Evolutionary conservation across 2,888 invertebrate genomes (phyloP).

Genomic region (Stictocephala bisonia): DNA sequence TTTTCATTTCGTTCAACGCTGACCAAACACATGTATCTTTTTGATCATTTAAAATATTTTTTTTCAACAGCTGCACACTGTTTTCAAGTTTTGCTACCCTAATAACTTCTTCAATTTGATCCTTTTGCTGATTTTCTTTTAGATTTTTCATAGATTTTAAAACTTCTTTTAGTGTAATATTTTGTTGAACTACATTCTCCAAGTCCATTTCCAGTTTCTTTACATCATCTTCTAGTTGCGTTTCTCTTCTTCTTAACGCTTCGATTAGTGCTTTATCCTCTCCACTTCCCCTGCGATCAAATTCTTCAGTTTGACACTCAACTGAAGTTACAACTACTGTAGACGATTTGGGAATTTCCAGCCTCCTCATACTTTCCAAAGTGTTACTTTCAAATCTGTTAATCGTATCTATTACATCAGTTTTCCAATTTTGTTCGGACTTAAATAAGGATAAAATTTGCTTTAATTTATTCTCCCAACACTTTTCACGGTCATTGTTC

Average conservation of each 20-base stretch:
- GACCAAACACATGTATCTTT: slow-evolving; percentile 19
- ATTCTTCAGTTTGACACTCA: slow-evolving; percentile 5
- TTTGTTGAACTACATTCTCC: background rate
- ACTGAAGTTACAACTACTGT: background rate
- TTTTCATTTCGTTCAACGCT: slow-evolving; percentile 9
- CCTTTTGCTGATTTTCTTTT: slow-evolving; percentile 7
- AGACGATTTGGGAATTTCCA: background rate
- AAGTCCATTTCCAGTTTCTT: background rate
- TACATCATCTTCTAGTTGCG: background rate
- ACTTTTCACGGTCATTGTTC: background rate
- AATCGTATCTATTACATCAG: background rate
- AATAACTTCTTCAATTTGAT: slow-evolving; percentile 3
- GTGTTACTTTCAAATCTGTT: slow-evolving; percentile 1
- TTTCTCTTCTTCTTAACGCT: background rate
- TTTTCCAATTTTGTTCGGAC: background rate
- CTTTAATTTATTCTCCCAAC: background rate
- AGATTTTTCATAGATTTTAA: slow-evolving; percentile 1
- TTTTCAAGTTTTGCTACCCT: slow-evolving; percentile 8
- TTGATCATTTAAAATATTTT: slow-evolving; percentile 5
- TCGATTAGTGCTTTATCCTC: background rate
- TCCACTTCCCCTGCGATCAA: no score
- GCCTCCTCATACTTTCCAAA: background rate
- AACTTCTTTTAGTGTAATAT: slow-evolving; percentile 2
- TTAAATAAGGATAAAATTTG: background rate
- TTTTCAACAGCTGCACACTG: slow-evolving; percentile 27